Evolutionary conservation across 2,113 vertebrate genomes (phyloP).

Genomic region (Harpagus bidentatus): DNA sequence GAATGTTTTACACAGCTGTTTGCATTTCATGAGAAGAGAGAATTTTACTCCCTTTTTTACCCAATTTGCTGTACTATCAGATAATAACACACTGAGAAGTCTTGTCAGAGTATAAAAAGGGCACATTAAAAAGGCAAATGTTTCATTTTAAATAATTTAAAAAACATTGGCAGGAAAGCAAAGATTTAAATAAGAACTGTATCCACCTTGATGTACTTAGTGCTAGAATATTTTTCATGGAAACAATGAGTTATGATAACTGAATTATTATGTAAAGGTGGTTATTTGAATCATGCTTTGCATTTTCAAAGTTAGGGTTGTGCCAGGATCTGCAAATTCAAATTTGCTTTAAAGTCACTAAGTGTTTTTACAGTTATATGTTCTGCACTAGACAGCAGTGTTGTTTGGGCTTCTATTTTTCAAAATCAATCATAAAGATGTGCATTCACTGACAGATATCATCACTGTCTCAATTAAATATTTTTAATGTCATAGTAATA

Average conservation of each 20-base stretch:
- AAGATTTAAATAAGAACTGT: neutral
- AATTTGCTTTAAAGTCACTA: neutral
- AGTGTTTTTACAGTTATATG: neutral
- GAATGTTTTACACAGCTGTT: neutral
- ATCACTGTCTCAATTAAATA: neutral
- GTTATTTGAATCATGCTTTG: neutral
- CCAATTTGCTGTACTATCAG: neutral
- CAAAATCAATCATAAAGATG: neutral
- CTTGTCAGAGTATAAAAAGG: neutral
- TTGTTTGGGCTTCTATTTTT: neutral
- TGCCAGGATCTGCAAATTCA: neutral
- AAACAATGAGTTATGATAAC: neutral
- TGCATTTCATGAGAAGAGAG: neutral
- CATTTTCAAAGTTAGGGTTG: neutral
- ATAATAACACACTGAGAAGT: neutral
- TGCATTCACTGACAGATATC: neutral
- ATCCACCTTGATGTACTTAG: neutral
- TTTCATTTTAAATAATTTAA: neutral
- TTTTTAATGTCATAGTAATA: neutral
- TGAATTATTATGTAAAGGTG: neutral
- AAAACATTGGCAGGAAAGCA: neutral
- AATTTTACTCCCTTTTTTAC: neutral
- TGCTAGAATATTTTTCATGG: neutral
- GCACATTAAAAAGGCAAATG: neutral
- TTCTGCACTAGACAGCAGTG: neutral